These are phyloP conservation scores for Saimiri boliviensis DNA, from an alignment of 2,113 vertebrate species.

Conservation along the genomic window DNA sequence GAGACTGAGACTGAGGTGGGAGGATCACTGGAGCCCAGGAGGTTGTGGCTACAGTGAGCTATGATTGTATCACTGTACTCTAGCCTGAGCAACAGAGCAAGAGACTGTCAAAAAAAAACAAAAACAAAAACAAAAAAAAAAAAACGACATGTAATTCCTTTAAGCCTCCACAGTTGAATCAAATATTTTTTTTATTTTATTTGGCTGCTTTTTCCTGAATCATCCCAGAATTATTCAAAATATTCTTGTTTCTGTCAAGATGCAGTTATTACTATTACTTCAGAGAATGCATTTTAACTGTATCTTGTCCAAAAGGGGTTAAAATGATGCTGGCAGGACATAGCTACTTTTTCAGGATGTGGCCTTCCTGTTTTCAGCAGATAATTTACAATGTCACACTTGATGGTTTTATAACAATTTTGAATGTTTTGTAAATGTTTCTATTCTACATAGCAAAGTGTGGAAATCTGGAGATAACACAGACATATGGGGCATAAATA, in stretches of 20 bases:
- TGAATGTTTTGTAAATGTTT: constrained; percentile 64
- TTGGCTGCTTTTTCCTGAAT: neutral
- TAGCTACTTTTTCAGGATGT: neutral
- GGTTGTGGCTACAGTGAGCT: no score
- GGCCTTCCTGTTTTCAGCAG: neutral
- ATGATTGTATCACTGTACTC: no score
- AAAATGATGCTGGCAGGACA: neutral
- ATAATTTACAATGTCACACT: neutral
- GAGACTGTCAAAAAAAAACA: no score
- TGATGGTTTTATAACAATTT: constrained; percentile 50
- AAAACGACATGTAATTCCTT: neutral
- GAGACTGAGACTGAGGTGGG: no score
- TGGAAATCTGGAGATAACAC: constrained; percentile 59
- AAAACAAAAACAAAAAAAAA: no score
- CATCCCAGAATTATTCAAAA: neutral
- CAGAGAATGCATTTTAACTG: neutral
- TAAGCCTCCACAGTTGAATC: neutral
- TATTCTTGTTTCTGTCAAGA: neutral
- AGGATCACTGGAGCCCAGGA: no score
- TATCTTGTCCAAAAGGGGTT: neutral
- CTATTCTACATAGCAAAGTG: constrained; percentile 53
- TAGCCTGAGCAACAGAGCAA: no score
- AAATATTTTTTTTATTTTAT: neutral
- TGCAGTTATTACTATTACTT: accelerated
- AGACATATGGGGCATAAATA: constrained; percentile 60